Conservation (phyloP, 2,888 invertebrate species). For the Diadromus collaris region DNA sequence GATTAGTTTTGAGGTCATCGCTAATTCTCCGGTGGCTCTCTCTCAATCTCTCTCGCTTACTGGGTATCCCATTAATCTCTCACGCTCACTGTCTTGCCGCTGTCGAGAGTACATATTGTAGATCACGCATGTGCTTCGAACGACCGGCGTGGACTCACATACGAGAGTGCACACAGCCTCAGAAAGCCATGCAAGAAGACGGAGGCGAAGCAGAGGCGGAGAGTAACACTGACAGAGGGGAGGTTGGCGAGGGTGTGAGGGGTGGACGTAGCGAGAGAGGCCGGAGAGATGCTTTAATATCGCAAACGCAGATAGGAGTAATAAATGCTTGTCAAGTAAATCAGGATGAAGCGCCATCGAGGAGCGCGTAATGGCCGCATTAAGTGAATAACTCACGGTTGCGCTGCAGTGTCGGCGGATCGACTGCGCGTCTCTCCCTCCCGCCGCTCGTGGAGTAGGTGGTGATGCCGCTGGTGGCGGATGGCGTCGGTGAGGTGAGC, state of each 20-base stretch:
- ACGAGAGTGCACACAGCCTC: not conserved
- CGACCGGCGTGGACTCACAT: not conserved
- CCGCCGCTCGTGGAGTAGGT: not conserved
- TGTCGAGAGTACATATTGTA: conserved; percentile 15
- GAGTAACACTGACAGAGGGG: conserved; percentile 12
- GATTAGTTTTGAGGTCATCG: conserved; percentile 52
- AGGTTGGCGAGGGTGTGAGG: not conserved
- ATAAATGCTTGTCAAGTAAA: conserved; percentile 79
- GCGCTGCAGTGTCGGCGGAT: conserved; percentile 65
- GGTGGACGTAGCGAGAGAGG: conserved; percentile 25
- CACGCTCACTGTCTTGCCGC: conserved; percentile 9
- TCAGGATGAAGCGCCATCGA: conserved; percentile 79
- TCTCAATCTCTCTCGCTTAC: not conserved
- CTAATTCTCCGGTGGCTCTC: conserved; percentile 33
- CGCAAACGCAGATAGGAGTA: conserved; percentile 74
- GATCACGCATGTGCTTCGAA: not conserved
- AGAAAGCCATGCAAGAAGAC: conserved; percentile 5
- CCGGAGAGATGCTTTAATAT: conserved; percentile 68
- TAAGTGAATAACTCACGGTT: conserved; percentile 79
- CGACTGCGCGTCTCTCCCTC: conserved; percentile 50
- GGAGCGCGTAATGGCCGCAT: conserved; percentile 78
- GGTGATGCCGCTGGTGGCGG: conserved; percentile 40
- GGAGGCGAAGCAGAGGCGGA: conserved; percentile 3
- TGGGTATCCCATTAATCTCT: conserved; percentile 30
- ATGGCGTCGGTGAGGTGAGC: conserved; percentile 48